These are phyloP conservation scores for Lutjanus erythropterus DNA, from an alignment of 2,113 vertebrate genomes.

Conservation along the genomic window DNA sequence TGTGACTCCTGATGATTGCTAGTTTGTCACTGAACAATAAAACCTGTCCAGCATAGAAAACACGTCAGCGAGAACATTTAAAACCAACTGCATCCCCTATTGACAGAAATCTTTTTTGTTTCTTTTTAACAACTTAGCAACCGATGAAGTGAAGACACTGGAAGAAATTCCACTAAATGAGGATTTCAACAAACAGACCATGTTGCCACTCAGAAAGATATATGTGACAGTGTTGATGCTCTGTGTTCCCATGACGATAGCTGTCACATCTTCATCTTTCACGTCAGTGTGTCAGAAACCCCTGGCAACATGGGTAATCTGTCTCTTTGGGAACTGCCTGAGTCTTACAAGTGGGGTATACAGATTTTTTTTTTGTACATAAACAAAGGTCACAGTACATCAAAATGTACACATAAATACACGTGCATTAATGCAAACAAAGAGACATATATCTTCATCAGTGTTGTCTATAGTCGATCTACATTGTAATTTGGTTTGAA, in stretches of 20 bases:
- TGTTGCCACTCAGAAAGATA: slow-evolving; percentile 32
- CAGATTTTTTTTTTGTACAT: too few relatives aligned
- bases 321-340: slow-evolving; percentile 17
- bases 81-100: neutral
- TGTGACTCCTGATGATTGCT: too few relatives aligned
- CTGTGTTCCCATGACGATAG: slow-evolving; percentile 38
- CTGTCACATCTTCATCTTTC: slow-evolving; percentile 43
- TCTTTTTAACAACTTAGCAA: too few relatives aligned
- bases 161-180: slow-evolving; percentile 34
- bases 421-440: too few relatives aligned
- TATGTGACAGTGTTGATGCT: slow-evolving; percentile 47
- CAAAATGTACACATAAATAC: too few relatives aligned
- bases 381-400: too few relatives aligned
- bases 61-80: neutral
- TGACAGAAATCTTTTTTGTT: neutral
- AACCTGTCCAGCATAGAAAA: neutral
- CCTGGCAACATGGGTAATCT: slow-evolving; percentile 15
- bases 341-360: slow-evolving; percentile 14
- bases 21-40: neutral
- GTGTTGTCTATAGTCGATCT: too few relatives aligned
- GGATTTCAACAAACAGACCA: slow-evolving; percentile 37
- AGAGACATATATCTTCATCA: too few relatives aligned
- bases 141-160: neutral
- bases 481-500: too few relatives aligned
- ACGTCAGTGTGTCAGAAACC: slow-evolving; percentile 38